Base-by-base conservation (phyloP, 2,797 vertebrate genomes). In the Nasua narica region DNA sequence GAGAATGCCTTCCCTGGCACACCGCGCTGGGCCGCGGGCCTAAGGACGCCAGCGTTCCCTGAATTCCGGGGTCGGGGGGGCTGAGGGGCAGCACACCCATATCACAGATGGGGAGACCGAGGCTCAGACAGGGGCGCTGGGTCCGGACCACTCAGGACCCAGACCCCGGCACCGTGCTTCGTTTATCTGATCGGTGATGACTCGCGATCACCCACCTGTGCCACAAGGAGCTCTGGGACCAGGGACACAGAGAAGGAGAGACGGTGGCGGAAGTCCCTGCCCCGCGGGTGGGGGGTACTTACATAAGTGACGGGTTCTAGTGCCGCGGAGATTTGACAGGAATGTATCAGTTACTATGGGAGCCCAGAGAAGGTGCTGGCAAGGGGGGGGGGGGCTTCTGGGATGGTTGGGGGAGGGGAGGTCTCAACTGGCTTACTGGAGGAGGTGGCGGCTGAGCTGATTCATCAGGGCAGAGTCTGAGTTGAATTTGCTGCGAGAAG, bases 181-280 rank as follows among this genome's bases (percentile, higher is more conserved):
- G 32, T 35, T 2, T 23, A 2, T 40, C 23, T 72, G 43, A 3
- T 16, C 54, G 0, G 0, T 1, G 1, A 35, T 12, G 62, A 3
- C 18, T 13, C 6, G 1, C 37, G 35, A 52, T 50, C 72, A 25
- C 40, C 15, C 12, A 25, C 14, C 85, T 40, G 15, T 9, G 8
- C 37, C 62, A 3, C 3, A 1, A 3, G 8, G 16, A 25, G 50
- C 27, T 52, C 69, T 29, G 69, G 54, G 83, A 56, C 43, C 65
- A 76, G 56, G 37, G 62, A 18, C 82, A 3, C 37, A 3, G 82
- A 29, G 40, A 19, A 5, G 7, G 7, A 54, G 65, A 52, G 16
- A 35, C 15, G 29, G 60, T 0, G 2, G 54, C 4, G 19, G 25
- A 48, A 32, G 70, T 37, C 43, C 50, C 62, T 12, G 29, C 62